phyloP scores from a whole-genome alignment of 2,113 vertebrate species.

The Tinamus guttatus region DNA sequence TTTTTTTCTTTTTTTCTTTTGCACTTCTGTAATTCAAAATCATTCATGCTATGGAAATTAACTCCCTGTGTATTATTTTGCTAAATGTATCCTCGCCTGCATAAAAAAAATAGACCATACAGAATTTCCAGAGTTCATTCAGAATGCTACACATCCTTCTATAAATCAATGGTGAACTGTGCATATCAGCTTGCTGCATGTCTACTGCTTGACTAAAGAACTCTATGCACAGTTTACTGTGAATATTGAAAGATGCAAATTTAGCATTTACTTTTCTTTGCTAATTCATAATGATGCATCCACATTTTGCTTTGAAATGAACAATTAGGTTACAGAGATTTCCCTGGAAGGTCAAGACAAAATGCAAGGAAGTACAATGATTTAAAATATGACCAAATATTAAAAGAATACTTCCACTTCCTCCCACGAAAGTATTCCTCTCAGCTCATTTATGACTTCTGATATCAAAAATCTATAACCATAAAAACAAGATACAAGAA shows the following conservation, averaged over 20 bases:
- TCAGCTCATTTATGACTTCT: neutral
- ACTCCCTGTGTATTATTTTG: neutral
- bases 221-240: neutral
- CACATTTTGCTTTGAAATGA: neutral
- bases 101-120: neutral
- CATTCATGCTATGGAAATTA: neutral
- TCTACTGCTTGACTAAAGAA: neutral
- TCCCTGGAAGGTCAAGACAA: neutral
- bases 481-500: neutral
- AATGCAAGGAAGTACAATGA: neutral
- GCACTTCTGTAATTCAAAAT: neutral
- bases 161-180: neutral
- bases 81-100: neutral
- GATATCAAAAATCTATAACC: neutral
- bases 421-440: neutral
- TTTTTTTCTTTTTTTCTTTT: too few relatives aligned
- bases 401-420: neutral
- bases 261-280: neutral
- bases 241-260: neutral
- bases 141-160: neutral
- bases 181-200: neutral
- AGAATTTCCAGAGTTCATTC: neutral
- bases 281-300: neutral
- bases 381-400: neutral
- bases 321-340: neutral